phyloP scores from a whole-genome alignment of 2,113 vertebrate genomes.

The Tragelaphus scriptus region DNA sequence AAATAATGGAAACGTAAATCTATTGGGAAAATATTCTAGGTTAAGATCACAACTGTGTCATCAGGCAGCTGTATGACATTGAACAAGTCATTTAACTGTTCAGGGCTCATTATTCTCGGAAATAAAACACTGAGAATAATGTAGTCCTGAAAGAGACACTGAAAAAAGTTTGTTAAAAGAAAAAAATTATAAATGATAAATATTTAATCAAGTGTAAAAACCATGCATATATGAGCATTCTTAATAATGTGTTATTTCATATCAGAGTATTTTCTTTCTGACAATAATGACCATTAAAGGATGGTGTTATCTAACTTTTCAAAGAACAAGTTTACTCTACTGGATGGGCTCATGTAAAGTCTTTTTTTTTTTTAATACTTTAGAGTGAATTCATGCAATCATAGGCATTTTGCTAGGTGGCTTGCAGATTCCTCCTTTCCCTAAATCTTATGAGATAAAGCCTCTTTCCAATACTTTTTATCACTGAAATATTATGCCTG shows the following conservation, averaged over 20 bases:
- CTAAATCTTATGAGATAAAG: not conserved
- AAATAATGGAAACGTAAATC: not conserved
- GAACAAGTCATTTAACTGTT: not conserved
- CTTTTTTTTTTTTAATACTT: not conserved
- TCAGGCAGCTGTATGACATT: not conserved
- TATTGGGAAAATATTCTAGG: not conserved
- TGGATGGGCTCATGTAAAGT: accelerated
- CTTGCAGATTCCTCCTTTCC: not conserved
- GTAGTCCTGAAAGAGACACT: not conserved
- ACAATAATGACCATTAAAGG: not conserved
- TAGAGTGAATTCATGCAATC: not conserved
- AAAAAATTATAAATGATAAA: not conserved
- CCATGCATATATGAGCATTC: not conserved
- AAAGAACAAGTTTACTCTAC: not conserved
- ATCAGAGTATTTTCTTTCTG: not conserved
- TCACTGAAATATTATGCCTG: not conserved
- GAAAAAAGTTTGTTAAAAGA: not conserved
- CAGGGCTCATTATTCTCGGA: not conserved
- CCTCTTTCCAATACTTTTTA: not conserved
- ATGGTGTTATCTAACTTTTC: not conserved
- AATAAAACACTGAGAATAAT: not conserved
- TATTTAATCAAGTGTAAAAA: not conserved
- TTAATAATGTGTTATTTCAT: not conserved
- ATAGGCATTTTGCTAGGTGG: not conserved
- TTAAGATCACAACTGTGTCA: not conserved